phyloP scores from a whole-genome alignment of 2,113 vertebrate genomes.

The Tragelaphus imberbis region DNA sequence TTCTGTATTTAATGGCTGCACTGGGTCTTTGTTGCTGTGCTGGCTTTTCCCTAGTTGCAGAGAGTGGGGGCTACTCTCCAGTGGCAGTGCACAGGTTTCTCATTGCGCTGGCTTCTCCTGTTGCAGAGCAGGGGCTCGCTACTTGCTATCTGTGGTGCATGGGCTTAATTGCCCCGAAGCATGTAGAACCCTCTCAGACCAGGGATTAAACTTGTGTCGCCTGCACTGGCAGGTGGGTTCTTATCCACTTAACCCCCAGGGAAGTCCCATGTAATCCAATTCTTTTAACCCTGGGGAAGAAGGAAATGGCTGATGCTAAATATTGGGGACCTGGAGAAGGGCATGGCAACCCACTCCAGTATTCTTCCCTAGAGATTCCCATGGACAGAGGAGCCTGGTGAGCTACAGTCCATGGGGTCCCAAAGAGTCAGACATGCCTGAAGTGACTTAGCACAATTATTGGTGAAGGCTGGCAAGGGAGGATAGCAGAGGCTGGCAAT shows the following conservation, averaged over 20 bases:
- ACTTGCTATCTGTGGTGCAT: fast-evolving
- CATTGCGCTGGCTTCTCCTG: not conserved
- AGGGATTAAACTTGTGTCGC: not conserved
- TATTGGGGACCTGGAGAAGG: too few relatives aligned
- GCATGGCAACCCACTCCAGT: not conserved
- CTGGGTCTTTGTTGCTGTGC: not conserved
- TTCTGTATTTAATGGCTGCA: not conserved
- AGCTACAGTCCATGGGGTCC: not conserved
- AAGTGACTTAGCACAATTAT: not conserved
- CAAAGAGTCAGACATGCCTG: not conserved
- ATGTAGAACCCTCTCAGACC: not conserved
- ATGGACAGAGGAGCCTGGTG: not conserved
- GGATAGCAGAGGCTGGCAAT: not conserved
- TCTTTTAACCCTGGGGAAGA: too few relatives aligned
- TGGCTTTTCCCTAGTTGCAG: not conserved
- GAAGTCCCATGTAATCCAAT: too few relatives aligned
- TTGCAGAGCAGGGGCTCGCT: not conserved
- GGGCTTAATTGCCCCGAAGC: fast-evolving
- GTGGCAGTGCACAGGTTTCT: not conserved
- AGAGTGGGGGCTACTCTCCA: not conserved
- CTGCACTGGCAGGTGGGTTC: not conserved
- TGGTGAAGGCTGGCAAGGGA: not conserved
- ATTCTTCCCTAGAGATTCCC: not conserved
- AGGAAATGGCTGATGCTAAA: too few relatives aligned
- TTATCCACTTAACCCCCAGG: too few relatives aligned